These are phyloP conservation scores for Haemorhous mexicanus DNA, from an alignment of 2,113 vertebrate species.

Conservation along the genomic window DNA sequence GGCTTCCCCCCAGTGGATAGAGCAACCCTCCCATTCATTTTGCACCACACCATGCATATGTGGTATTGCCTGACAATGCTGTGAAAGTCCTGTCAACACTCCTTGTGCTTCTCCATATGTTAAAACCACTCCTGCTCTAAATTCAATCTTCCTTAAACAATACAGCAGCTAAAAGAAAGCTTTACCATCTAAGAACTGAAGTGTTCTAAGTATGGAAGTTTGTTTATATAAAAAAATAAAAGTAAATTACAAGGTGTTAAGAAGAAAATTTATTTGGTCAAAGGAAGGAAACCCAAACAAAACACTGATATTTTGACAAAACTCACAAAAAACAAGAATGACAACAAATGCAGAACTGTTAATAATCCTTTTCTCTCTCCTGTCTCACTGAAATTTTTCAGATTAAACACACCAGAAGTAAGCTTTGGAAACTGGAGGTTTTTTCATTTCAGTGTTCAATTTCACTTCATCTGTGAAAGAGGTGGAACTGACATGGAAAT, in stretches of 20 bases:
- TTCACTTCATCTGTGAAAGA: neutral
- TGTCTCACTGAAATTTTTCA: neutral
- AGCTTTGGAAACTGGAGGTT: neutral
- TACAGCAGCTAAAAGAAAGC: neutral
- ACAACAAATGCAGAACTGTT: neutral
- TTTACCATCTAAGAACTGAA: neutral
- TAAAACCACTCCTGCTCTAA: neutral
- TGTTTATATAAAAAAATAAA: neutral
- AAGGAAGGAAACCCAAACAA: neutral
- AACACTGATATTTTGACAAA: neutral
- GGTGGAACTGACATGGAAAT: neutral
- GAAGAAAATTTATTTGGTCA: slow-evolving; percentile 35
- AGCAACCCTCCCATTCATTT: neutral
- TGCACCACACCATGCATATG: neutral
- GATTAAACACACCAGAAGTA: neutral
- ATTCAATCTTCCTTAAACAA: neutral
- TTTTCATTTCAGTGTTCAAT: neutral
- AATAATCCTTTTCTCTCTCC: neutral
- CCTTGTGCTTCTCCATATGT: neutral
- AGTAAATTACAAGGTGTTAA: neutral
- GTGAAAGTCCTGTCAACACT: neutral
- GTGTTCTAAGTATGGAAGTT: neutral
- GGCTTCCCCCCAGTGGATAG: neutral
- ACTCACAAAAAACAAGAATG: neutral
- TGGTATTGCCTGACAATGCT: neutral